phyloP scores from a whole-genome alignment of 2,113 vertebrate genomes.

The Pterocles burchelli region DNA sequence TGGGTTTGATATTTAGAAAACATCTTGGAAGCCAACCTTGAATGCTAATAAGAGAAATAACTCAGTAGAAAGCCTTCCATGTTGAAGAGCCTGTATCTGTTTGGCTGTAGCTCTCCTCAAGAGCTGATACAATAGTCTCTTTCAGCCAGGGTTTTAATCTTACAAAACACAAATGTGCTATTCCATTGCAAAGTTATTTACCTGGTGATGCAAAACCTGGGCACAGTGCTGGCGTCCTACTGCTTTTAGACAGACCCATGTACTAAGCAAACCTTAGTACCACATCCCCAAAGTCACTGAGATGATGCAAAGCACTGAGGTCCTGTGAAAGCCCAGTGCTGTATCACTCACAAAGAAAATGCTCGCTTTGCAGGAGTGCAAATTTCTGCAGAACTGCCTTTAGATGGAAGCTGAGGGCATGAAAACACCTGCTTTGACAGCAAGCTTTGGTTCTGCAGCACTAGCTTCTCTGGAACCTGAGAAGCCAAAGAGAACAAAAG shows the following conservation, averaged over 20 bases:
- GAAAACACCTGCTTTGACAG: background rate
- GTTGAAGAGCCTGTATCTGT: background rate
- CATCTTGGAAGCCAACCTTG: background rate
- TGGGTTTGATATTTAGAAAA: background rate
- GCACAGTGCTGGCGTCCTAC: background rate
- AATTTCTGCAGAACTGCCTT: background rate
- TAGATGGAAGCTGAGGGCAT: background rate
- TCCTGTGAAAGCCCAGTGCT: background rate
- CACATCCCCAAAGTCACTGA: background rate
- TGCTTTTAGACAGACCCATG: background rate
- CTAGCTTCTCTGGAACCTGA: background rate
- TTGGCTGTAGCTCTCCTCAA: background rate
- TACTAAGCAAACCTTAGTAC: background rate
- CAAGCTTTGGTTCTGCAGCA: background rate
- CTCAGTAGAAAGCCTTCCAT: background rate
- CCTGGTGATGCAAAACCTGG: background rate
- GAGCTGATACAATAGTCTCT: background rate
- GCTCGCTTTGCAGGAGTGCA: background rate
- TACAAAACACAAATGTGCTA: background rate
- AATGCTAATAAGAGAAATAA: background rate
- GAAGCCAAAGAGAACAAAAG: background rate
- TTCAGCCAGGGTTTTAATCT: background rate
- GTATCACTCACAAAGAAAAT: background rate
- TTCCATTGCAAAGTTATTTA: background rate
- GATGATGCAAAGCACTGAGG: background rate